Evolutionary conservation across 2,888 invertebrate species (phyloP).

Genomic region (Epinotia ramella): DNA sequence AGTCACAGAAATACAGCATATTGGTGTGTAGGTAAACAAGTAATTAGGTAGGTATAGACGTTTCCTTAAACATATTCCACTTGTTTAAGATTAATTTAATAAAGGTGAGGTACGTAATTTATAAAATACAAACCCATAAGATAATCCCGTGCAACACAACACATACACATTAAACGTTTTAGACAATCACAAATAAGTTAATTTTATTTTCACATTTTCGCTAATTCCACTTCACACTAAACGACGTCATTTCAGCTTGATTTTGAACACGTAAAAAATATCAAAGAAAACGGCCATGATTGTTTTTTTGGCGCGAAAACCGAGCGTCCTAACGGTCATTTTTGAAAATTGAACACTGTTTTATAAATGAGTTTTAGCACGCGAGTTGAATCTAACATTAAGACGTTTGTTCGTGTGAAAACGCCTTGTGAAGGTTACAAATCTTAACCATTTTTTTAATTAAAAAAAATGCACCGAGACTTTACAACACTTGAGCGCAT

Average conservation of each 20-base stretch:
- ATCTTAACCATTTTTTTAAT: constrained; percentile 63
- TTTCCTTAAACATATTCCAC: no score
- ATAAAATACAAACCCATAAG: constrained; percentile 41
- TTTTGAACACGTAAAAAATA: constrained; percentile 79
- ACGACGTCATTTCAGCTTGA: constrained; percentile 81
- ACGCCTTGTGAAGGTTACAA: constrained; percentile 63
- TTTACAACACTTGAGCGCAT: not conserved
- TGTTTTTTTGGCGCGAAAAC: constrained; percentile 80
- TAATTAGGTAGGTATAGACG: no score
- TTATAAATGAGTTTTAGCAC: constrained; percentile 50
- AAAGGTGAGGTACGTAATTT: not conserved
- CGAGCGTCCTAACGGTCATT: constrained; percentile 68
- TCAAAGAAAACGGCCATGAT: constrained; percentile 71
- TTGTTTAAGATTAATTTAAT: not conserved
- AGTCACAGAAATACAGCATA: no score
- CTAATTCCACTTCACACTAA: constrained; percentile 54
- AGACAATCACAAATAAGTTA: constrained; percentile 39
- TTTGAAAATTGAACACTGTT: constrained; percentile 52
- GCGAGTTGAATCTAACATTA: constrained; percentile 53
- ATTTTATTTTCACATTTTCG: constrained; percentile 63
- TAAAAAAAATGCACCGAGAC: constrained; percentile 32
- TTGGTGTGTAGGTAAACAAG: no score
- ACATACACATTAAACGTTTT: constrained; percentile 41
- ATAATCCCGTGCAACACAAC: constrained; percentile 36
- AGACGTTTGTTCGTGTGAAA: constrained; percentile 57